These are phyloP conservation scores for Rhyacichthys aspro DNA, from an alignment of 2,797 vertebrate species.

Conservation along the genomic window DNA sequence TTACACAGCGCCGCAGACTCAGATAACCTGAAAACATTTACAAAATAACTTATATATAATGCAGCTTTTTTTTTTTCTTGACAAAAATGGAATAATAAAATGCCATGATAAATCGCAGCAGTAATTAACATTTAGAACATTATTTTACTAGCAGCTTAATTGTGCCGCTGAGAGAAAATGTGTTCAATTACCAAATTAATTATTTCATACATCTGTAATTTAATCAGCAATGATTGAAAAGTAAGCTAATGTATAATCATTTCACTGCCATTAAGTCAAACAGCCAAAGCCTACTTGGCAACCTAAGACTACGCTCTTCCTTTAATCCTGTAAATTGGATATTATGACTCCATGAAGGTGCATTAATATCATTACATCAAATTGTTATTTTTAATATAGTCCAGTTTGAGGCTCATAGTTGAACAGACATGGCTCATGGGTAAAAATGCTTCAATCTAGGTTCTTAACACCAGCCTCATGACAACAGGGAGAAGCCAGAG, in stretches of 20 bases:
- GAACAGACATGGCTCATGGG: no score
- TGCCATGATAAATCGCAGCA: not conserved
- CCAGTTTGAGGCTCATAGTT: no score
- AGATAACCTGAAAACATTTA: no score
- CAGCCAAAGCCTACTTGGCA: not conserved
- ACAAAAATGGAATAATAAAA: slow-evolving; percentile 12
- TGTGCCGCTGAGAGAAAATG: slow-evolving; percentile 26
- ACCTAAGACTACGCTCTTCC: not conserved
- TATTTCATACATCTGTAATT: slow-evolving; percentile 37
- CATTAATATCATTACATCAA: no score
- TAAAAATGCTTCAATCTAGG: no score
- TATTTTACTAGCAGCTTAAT: slow-evolving; percentile 36
- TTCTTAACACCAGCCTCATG: no score
- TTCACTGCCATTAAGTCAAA: not conserved
- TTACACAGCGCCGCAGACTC: no score
- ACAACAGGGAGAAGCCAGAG: no score
- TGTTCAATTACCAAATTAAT: slow-evolving; percentile 26
- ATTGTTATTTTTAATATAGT: no score
- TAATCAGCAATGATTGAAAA: slow-evolving; percentile 35
- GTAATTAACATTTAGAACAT: slow-evolving; percentile 29
- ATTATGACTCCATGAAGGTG: no score
- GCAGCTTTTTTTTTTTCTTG: not conserved
- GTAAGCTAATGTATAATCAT: slow-evolving; percentile 19
- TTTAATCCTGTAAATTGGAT: no score
- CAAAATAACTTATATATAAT: slow-evolving; percentile 1